phyloP scores from a whole-genome alignment of 2,113 vertebrate genomes.

The Pseudorasbora parva region DNA sequence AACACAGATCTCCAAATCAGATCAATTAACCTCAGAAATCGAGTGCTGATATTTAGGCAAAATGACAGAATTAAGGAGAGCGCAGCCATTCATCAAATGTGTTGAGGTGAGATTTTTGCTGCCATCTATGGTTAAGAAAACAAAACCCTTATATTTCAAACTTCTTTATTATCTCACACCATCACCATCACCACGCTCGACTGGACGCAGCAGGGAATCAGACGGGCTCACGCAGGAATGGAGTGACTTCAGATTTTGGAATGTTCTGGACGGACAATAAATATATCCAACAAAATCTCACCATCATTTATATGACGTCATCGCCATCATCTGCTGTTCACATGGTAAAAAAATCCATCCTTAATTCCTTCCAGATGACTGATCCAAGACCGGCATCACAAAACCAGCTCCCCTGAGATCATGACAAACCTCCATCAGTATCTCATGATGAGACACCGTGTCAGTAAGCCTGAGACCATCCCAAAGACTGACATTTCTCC shows the following conservation, averaged over 20 bases:
- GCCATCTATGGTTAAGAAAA: neutral
- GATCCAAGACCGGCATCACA: neutral
- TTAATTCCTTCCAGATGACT: slow-evolving; percentile 16
- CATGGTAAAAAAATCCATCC: neutral
- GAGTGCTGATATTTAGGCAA: no score
- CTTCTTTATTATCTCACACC: no score
- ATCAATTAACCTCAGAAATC: no score
- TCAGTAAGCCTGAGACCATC: neutral
- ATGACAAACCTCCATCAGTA: no score
- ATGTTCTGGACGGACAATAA: slow-evolving; percentile 5
- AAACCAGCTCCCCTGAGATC: neutral
- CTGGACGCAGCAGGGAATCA: neutral
- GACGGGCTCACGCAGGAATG: neutral
- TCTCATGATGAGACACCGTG: neutral
- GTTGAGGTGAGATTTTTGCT: neutral
- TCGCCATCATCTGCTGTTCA: neutral
- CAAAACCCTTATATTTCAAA: no score
- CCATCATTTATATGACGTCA: neutral
- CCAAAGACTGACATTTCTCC: neutral
- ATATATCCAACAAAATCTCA: slow-evolving; percentile 13
- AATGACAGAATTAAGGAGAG: neutral
- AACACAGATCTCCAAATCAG: no score
- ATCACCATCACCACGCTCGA: neutral
- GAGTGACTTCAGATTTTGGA: neutral
- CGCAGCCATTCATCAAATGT: neutral